Conservation (phyloP, 2,797 vertebrate genomes). For the Falco novaeseelandiae region DNA sequence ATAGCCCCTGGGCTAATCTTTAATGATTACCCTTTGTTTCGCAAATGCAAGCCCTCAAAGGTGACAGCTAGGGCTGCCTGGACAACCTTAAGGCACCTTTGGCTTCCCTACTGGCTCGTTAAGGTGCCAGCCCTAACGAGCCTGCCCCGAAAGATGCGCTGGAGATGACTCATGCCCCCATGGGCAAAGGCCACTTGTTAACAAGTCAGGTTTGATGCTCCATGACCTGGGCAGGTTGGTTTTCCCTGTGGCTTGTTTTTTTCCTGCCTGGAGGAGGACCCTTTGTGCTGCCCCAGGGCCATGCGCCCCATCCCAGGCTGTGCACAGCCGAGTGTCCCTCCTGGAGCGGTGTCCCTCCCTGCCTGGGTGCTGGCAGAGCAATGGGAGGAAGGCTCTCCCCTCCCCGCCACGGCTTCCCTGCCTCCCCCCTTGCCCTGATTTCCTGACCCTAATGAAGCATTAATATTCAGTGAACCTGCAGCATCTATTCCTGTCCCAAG, state of each 20-base stretch:
- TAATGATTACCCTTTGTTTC: neutral
- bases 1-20: slow-evolving; percentile 52
- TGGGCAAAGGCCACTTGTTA: slow-evolving; percentile 7
- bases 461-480: slow-evolving; percentile 68
- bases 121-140: neutral
- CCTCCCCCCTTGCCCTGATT: slow-evolving; percentile 22
- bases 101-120: neutral
- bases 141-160: neutral
- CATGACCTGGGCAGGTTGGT: neutral
- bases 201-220: neutral
- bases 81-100: neutral
- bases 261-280: neutral
- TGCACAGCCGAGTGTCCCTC: neutral
- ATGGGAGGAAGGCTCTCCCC: neutral
- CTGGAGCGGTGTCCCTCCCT: neutral
- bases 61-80: slow-evolving; percentile 1
- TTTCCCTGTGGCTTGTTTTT: neutral
- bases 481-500: slow-evolving; percentile 65
- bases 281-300: rapidly evolving
- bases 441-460: slow-evolving; percentile 64
- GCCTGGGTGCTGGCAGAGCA: rapidly evolving
- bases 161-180: neutral
- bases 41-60: neutral
- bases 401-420: neutral
- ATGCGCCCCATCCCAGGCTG: neutral